Percentiles rank a stretch among this genome's conserved stretches.
Evolutionary conservation across 2,888 invertebrate species (phyloP).

Genomic region (Dorcus hopei): DNA sequence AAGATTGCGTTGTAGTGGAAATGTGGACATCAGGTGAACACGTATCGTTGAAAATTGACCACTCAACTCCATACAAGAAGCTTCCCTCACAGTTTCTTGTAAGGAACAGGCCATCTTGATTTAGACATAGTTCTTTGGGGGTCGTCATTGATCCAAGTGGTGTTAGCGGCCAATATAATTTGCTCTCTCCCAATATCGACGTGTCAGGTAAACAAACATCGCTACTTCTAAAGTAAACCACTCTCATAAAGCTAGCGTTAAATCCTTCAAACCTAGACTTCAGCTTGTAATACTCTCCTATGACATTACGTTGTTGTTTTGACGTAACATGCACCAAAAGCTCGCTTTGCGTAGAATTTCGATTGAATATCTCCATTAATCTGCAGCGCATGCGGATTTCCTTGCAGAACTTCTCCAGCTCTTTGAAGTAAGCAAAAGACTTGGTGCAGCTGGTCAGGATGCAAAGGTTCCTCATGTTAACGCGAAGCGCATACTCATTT

Average conservation of each 20-base stretch:
- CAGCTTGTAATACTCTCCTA: slow-evolving; percentile 20
- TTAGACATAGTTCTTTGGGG: slow-evolving; percentile 58
- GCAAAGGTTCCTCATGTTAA: slow-evolving; percentile 38
- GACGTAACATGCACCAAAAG: slow-evolving; percentile 22
- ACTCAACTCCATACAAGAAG: slow-evolving; percentile 57
- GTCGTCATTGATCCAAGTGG: slow-evolving; percentile 53
- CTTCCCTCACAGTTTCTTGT: slow-evolving; percentile 58
- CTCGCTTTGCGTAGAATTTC: neutral
- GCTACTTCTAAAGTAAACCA: slow-evolving; percentile 32
- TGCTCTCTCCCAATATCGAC: slow-evolving; percentile 9
- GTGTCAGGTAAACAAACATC: slow-evolving; percentile 38
- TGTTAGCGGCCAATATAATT: slow-evolving; percentile 51
- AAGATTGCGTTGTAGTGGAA: slow-evolving; percentile 25
- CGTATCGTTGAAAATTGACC: slow-evolving; percentile 49
- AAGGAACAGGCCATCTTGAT: slow-evolving; percentile 57
- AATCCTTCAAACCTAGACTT: neutral
- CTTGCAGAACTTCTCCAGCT: neutral
- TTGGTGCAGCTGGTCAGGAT: slow-evolving; percentile 40
- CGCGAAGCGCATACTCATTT: slow-evolving; percentile 36
- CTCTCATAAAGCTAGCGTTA: slow-evolving; percentile 9
- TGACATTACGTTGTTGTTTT: slow-evolving; percentile 1
- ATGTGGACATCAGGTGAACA: slow-evolving; percentile 26
- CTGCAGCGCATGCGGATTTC: neutral
- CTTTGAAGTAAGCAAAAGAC: neutral
- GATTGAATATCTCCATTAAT: neutral